Conservation (phyloP, 2,113 vertebrate species). For the Synchiropus splendidus region DNA sequence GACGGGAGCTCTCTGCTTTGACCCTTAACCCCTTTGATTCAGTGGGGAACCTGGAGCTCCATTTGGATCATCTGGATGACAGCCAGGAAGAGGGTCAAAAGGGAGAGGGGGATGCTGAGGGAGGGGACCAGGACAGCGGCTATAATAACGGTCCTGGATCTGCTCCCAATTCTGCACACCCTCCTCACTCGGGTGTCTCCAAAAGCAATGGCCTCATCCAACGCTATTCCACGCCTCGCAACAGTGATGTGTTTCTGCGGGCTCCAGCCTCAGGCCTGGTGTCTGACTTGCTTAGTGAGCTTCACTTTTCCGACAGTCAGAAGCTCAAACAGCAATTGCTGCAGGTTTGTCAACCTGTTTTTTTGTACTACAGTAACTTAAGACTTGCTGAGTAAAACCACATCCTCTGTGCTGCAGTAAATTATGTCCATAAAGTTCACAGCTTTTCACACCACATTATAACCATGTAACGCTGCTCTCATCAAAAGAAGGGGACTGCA, state of each 20-base stretch:
- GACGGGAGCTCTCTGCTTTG: constrained; percentile 65
- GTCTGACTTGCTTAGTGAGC: constrained; percentile 76
- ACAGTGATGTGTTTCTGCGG: constrained; percentile 58
- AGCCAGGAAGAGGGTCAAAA: constrained; percentile 49
- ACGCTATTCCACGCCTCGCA: constrained; percentile 61
- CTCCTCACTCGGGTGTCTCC: constrained; percentile 45
- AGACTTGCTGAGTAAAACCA: constrained; percentile 49
- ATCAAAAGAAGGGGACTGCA: constrained; percentile 3
- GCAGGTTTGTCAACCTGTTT: constrained; percentile 53
- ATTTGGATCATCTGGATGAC: constrained; percentile 64
- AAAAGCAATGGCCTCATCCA: constrained; percentile 59
- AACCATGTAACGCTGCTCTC: neutral
- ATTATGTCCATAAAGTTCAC: neutral
- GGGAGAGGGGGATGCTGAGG: constrained; percentile 38
- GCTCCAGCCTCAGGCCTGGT: constrained; percentile 72
- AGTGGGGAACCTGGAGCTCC: constrained; percentile 63
- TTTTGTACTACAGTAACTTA: too few species aligned
- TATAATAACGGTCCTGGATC: constrained; percentile 59
- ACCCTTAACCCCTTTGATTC: constrained; percentile 65
- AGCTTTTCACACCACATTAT: neutral
- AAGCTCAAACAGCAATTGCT: constrained; percentile 74
- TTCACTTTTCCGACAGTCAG: constrained; percentile 74
- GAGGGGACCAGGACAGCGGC: constrained; percentile 69
- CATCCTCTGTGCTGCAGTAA: constrained; percentile 36
- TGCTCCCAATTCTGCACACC: constrained; percentile 41